phyloP scores from a whole-genome alignment of 1,140 invertebrate genomes.

The Ostrea denselamellosa region DNA sequence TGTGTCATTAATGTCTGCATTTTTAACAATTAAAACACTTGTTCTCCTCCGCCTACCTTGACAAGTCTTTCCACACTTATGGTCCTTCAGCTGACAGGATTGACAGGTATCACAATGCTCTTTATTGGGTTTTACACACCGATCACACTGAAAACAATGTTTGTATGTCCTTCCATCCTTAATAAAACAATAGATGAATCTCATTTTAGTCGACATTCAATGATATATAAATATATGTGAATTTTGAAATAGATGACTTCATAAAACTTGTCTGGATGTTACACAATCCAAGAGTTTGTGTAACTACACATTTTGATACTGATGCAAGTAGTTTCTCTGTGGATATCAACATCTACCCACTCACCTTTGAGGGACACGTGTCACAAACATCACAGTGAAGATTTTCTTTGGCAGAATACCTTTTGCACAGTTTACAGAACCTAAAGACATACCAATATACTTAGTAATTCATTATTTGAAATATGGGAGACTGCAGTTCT shows the following conservation, averaged over 20 bases:
- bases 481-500: too few species aligned
- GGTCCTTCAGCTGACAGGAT: conserved; percentile 81
- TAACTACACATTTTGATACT: too few species aligned
- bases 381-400: conserved; percentile 87
- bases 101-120: conserved; percentile 87
- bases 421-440: conserved; percentile 86
- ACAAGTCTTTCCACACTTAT: conserved; percentile 61
- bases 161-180: conserved; percentile 87
- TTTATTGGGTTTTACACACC: conserved; percentile 91
- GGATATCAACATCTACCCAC: not conserved
- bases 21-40: too few species aligned
- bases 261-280: not conserved
- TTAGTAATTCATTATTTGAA: not conserved
- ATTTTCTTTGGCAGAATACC: conserved; percentile 86
- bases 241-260: too few species aligned
- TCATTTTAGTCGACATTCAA: not conserved
- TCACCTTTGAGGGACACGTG: conserved; percentile 86
- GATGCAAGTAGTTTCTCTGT: too few species aligned
- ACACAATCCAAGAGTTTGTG: not conserved
- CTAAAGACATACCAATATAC: conserved; percentile 50
- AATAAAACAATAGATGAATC: not conserved
- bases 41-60: not conserved
- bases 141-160: conserved; percentile 87
- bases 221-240: not conserved
- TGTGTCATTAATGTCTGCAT: too few species aligned